Evolutionary conservation across 2,797 vertebrate genomes (phyloP), one percentile per base, ranked within the genome.

Genomic region (Pangasius krempfi): DNA sequence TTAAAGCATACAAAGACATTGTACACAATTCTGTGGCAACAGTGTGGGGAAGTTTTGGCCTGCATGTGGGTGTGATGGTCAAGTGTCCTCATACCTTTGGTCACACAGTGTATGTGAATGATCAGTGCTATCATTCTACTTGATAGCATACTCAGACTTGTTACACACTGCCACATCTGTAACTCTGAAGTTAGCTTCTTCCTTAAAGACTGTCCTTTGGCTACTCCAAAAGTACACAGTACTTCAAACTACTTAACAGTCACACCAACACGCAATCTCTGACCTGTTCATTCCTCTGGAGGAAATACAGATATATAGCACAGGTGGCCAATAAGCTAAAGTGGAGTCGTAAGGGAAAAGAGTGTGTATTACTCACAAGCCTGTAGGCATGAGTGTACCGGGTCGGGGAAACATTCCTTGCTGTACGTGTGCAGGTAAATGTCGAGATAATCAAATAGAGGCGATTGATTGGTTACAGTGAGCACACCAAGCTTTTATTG

Each of bases 401-500:
- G 82, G 86, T 66, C 44, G 6, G 44, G 84, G 79, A 88, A 89
- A 87, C 85, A 64, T 86, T 89, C 86, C 68, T 87, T 72, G 37
- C 70, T 68, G 87, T 72, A 76, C 33, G 30, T 80, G 87, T 68
- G 87, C 86, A 87, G 88, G 89, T 88, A 92, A 89, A 92, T 88
- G 88, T 89, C 85, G 33, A 84, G 44, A 73, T 92, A 92, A 92
- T 92, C 89, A 84, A 90, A 92, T 92, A 86, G 87, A 87, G 80
- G 90, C 90, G 89, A 92, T 93, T 89, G 90, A 88, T 92, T 84
- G 88, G 70, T 87, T 88, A 91, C 90, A 92, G 89, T 89, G 90
- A 91, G 89, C 79, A 73, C 85, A 88, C 88, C 89, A 89, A 89
- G 89, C 90, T 91, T 92, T 91, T 91, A 92, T 90, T 88, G 83